These are phyloP conservation scores for Siderastrea radians DNA, from an alignment of 92 coral and sea anemone genomes.

Conservation along the genomic window DNA sequence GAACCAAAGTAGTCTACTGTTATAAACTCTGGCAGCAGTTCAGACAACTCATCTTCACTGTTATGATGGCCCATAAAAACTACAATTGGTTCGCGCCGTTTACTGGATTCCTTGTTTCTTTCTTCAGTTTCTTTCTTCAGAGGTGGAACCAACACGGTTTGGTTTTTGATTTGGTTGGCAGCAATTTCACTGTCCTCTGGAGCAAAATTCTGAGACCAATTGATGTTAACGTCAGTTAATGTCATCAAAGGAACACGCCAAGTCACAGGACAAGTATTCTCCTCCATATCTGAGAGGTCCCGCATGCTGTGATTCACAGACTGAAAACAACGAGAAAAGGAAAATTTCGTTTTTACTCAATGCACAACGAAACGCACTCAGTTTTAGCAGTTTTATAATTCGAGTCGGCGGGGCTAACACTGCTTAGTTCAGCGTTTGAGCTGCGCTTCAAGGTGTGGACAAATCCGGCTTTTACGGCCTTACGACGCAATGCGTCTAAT, in stretches of 20 bases:
- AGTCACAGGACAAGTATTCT: not conserved
- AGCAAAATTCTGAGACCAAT: not conserved
- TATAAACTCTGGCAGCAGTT: not conserved
- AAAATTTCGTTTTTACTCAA: no score
- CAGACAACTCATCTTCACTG: not conserved
- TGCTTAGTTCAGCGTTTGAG: no score
- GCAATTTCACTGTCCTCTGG: not conserved
- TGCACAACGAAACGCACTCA: not conserved
- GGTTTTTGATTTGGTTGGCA: not conserved
- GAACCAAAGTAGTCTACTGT: not conserved
- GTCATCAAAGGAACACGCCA: not conserved
- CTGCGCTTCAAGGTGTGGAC: no score
- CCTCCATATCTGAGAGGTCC: not conserved
- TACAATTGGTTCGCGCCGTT: not conserved
- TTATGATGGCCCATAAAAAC: slow-evolving; percentile 1
- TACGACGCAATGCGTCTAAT: no score
- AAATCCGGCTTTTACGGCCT: no score
- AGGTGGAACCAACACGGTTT: not conserved
- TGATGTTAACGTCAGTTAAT: not conserved
- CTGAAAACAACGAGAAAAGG: not conserved
- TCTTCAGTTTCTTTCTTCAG: not conserved
- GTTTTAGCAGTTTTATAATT: no score
- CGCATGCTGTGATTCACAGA: slow-evolving; percentile 1
- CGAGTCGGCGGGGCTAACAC: no score
- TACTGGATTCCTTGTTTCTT: not conserved